Evolutionary conservation across 2,113 vertebrate species (phyloP), one percentile per base, ranked within the genome.

Genomic region (Seriola dumerili): DNA sequence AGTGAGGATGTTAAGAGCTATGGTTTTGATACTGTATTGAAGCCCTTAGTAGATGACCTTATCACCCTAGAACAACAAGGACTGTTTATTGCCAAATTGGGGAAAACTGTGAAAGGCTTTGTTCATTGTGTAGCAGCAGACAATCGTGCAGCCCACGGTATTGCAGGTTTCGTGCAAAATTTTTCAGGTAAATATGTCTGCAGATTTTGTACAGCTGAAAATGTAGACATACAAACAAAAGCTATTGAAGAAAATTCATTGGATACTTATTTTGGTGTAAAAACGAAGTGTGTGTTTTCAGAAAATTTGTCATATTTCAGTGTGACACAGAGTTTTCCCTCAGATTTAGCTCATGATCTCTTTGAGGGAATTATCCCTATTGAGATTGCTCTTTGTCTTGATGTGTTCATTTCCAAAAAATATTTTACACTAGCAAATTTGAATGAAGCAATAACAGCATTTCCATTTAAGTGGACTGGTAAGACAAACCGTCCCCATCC

Each of bases 321-420:
- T 44, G 42, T 11, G 42, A 36, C 4, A 36, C 4, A 44, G 42
- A 34, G 14, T 12, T 40, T 12, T 55, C 38, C 38, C 38, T 10
- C 38, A 44, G 12, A 25, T 63, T 4, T 75, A 8, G 46, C 6
- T 46, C 65, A 76, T 23, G 48, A 76, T 54, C 23, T 46, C 6
- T 82, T 76, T 55, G 46, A 82, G 34, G 72, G 72, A 44, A 82
- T 76, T 38, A 7, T 82, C 1, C 58, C 57, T 75, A 25, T 34
- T 34, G 78, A 72, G 40, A 52, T 66, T 36, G 36, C 78, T 23
- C 52, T 80, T 44, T 64, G 72, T 50, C 63, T 81, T 8, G 23
- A 14, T 54, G 34, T 62, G 32, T 8, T 67, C 8, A 68, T 68
- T n/a, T 67, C 52, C 1, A 61, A 78, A 71, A 54, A 71, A 54